Percentiles rank a stretch among this genome's conserved stretches.
Conservation (phyloP, 2,797 vertebrate species). For the Gambelia wislizenii region DNA sequence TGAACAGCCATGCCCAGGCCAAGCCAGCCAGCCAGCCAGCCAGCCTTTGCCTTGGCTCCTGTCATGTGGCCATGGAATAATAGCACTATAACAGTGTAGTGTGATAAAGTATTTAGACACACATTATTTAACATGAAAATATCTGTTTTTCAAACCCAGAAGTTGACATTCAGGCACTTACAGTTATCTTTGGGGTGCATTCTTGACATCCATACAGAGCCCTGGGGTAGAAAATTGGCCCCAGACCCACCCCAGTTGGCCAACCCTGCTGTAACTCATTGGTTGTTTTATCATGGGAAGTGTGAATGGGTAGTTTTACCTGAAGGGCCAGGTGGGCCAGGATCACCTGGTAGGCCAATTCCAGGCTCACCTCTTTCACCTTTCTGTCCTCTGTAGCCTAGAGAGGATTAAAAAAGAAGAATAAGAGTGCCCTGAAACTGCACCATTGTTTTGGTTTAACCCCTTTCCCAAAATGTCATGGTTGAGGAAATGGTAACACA, state of each 20-base stretch:
- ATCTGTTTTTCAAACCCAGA: too few relatives aligned
- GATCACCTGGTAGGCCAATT: slow-evolving; percentile 89
- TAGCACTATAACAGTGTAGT: too few relatives aligned
- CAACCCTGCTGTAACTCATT: not conserved
- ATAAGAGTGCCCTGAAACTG: slow-evolving; percentile 53
- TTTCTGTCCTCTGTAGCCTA: slow-evolving; percentile 98
- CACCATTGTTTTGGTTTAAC: not conserved
- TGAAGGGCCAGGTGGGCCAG: slow-evolving; percentile 87
- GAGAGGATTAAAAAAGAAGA: slow-evolving; percentile 68
- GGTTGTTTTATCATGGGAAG: slow-evolving; percentile 24
- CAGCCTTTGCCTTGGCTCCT: too few relatives aligned
- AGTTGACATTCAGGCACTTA: too few relatives aligned
- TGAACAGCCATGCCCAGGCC: too few relatives aligned
- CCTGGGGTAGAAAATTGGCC: not conserved
- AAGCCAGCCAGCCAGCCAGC: too few relatives aligned
- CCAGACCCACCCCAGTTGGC: too few relatives aligned
- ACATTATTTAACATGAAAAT: too few relatives aligned
- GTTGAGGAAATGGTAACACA: not conserved
- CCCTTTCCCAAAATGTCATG: not conserved
- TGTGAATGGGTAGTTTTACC: slow-evolving; percentile 80
- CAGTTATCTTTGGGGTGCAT: too few relatives aligned
- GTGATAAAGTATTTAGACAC: too few relatives aligned
- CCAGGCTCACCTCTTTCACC: slow-evolving; percentile 97
- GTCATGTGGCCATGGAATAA: too few relatives aligned
- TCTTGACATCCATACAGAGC: not conserved